These are phyloP conservation scores for Scyliorhinus canicula DNA, from an alignment of 2,797 vertebrate genomes.

Conservation along the genomic window DNA sequence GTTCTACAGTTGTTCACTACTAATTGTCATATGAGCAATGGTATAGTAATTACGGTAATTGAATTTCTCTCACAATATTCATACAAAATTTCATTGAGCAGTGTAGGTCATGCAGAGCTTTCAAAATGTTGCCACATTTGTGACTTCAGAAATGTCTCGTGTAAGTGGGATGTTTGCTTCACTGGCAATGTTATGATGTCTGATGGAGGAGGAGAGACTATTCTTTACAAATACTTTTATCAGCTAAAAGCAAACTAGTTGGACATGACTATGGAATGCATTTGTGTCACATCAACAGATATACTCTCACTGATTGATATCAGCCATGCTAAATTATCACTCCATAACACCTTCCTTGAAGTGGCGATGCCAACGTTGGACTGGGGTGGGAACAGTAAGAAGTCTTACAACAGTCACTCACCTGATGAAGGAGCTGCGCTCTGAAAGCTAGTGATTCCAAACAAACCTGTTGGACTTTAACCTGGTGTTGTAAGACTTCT, in stretches of 20 bases:
- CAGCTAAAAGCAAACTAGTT: not conserved
- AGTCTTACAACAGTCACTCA: too few relatives aligned
- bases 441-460: too few relatives aligned
- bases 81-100: not conserved
- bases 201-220: not conserved
- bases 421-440: too few relatives aligned
- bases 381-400: too few relatives aligned
- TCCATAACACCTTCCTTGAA: not conserved
- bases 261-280: not conserved
- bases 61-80: not conserved
- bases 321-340: not conserved
- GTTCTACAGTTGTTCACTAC: too few relatives aligned
- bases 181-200: too few relatives aligned
- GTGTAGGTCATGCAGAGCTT: not conserved
- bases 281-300: not conserved
- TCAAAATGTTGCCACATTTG: not conserved
- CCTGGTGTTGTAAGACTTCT: too few relatives aligned
- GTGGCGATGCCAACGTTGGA: too few relatives aligned
- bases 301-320: not conserved
- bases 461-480: too few relatives aligned
- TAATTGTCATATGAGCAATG: not conserved
- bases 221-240: not conserved
- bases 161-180: not conserved
- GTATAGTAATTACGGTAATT: not conserved
- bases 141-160: not conserved